Evolutionary conservation across 2,113 vertebrate species (phyloP).

Genomic region (Aleadryas rufinucha): DNA sequence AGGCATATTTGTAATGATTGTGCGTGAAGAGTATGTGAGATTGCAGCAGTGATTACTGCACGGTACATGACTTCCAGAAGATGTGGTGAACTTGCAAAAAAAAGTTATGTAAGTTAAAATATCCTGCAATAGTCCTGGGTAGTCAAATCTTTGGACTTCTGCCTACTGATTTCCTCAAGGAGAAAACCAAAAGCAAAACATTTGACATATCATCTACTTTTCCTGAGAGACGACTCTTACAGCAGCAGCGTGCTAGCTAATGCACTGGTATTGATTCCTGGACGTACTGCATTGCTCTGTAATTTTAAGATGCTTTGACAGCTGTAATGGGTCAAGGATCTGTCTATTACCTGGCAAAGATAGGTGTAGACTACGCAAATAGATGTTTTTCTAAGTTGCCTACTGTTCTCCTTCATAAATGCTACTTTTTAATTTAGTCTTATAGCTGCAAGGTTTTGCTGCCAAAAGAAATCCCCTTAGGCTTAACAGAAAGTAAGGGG

Average conservation of each 20-base stretch:
- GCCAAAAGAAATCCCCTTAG: background rate
- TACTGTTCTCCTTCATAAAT: background rate
- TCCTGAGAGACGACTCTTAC: background rate
- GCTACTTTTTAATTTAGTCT: background rate
- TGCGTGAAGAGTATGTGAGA: background rate
- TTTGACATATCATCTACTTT: background rate
- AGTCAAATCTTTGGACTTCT: background rate
- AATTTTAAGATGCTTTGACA: background rate
- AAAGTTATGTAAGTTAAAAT: rapidly evolving
- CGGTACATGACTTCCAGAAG: background rate
- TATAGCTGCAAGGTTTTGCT: background rate
- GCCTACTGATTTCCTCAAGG: background rate
- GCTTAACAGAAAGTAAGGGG: background rate
- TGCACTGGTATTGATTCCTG: background rate
- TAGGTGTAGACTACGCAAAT: background rate
- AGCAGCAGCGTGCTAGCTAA: background rate
- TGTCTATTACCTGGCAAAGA: background rate
- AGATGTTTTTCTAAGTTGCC: background rate
- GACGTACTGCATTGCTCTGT: background rate
- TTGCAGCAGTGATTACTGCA: background rate
- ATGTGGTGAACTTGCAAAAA: background rate
- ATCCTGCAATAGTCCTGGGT: background rate
- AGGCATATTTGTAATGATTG: background rate
- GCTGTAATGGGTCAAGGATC: background rate
- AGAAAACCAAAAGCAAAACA: background rate